A percentile compares a stretch with the other conserved stretches of the same genome.
Conservation (phyloP, 1,140 invertebrate genomes). For the Drosophila triauraria region DNA sequence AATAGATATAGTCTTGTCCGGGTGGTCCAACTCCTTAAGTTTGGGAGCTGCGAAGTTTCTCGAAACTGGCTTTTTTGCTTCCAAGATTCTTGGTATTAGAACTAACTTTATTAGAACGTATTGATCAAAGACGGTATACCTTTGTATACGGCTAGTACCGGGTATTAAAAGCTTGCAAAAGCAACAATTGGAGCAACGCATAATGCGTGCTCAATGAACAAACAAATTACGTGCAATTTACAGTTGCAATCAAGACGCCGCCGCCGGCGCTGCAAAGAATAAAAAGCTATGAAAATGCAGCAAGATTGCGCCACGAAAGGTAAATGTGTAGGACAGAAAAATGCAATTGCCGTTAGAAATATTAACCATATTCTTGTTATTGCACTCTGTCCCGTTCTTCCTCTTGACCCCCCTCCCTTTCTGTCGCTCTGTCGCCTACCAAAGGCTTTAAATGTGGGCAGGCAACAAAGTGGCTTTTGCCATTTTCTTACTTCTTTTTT, state of each 20-base stretch:
- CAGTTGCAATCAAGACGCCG: constrained; percentile 38
- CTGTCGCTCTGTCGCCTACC: constrained; percentile 2
- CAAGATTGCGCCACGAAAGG: constrained; percentile 9
- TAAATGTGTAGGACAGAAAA: constrained; percentile 17
- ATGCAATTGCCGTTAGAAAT: constrained; percentile 50
- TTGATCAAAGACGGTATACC: not conserved
- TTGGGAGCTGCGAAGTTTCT: too few species aligned
- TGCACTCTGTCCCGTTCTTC: constrained; percentile 6
- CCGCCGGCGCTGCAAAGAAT: constrained; percentile 14
- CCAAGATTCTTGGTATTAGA: too few species aligned
- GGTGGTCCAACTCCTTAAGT: too few species aligned
- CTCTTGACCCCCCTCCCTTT: not conserved
- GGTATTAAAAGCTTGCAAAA: constrained; percentile 32
- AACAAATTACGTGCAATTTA: constrained; percentile 54
- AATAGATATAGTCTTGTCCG: too few species aligned
- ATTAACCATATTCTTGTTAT: constrained; percentile 56
- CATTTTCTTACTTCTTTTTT: constrained; percentile 23
- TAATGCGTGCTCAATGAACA: constrained; percentile 55
- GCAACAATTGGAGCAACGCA: constrained; percentile 45
- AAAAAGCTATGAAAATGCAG: constrained; percentile 4
- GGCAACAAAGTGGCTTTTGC: constrained; percentile 35
- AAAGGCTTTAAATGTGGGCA: constrained; percentile 39
- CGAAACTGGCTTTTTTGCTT: too few species aligned
- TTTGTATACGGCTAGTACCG: not conserved
- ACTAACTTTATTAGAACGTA: not conserved